Conservation (phyloP, 2,888 invertebrate genomes). For the Pomacea canaliculata region DNA sequence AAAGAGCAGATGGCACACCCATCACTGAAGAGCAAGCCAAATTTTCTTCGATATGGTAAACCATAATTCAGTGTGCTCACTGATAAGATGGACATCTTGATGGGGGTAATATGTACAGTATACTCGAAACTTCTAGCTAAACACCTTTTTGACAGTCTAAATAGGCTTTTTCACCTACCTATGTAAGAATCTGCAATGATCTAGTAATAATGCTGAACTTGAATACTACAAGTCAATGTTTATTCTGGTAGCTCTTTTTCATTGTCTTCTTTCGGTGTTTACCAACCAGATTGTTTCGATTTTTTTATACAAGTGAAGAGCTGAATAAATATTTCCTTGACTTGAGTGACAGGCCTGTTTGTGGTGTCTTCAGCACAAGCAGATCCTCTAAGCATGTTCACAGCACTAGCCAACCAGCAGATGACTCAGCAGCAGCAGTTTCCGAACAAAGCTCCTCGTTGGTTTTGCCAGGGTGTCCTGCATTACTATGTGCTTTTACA, state of each 20-base stretch:
- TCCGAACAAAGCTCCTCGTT: conserved; percentile 68
- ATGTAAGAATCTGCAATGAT: no score
- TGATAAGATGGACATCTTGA: no score
- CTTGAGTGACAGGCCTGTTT: conserved; percentile 70
- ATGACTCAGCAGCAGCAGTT: conserved; percentile 75
- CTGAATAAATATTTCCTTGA: conserved; percentile 16
- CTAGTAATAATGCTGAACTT: no score
- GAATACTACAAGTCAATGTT: no score
- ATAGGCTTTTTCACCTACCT: no score
- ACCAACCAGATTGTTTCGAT: background rate
- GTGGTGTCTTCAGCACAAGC: conserved; percentile 74
- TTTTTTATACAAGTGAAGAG: background rate
- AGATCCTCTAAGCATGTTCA: conserved; percentile 84
- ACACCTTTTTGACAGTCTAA: no score
- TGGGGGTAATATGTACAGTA: no score
- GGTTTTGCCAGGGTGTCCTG: conserved; percentile 80
- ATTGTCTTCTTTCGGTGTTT: background rate
- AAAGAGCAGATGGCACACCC: no score
- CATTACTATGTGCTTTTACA: conserved; percentile 88
- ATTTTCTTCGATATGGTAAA: no score
- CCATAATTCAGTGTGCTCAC: no score
- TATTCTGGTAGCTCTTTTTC: background rate
- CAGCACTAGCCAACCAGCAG: conserved; percentile 81
- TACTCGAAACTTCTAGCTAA: no score
- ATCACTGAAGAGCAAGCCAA: no score